Conservation (phyloP, 1,140 invertebrate genomes). For the Eueides isabella region DNA sequence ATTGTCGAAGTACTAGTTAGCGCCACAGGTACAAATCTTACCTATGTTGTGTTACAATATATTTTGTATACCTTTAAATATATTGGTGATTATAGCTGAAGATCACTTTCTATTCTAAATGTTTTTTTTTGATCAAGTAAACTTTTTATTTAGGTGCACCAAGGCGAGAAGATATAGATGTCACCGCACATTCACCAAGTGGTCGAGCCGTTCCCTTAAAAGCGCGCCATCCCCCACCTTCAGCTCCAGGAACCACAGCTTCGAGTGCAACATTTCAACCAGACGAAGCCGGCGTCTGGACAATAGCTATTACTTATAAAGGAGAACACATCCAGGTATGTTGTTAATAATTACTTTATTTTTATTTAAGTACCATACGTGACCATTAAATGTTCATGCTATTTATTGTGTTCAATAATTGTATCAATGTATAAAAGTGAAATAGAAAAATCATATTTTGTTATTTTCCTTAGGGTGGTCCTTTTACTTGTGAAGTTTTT, state of each 20-base stretch:
- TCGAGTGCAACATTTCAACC: constrained; percentile 96
- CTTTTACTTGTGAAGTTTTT: constrained; percentile 98
- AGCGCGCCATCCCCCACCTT: constrained; percentile 68
- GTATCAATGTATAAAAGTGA: not conserved
- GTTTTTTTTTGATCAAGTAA: not conserved
- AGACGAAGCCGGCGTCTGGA: constrained; percentile 98
- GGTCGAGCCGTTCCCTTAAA: constrained; percentile 83
- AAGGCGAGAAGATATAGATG: constrained; percentile 91
- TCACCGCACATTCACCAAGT: constrained; percentile 94
- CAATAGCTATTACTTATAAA: constrained; percentile 97
- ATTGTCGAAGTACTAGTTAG: constrained; percentile 97
- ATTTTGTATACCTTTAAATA: not conserved
- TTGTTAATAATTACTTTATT: not conserved
- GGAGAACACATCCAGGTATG: constrained; percentile 94
- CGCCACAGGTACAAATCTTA: constrained; percentile 85
- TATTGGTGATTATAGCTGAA: too few species aligned
- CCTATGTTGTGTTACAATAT: constrained; percentile 84
- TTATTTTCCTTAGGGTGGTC: constrained; percentile 87
- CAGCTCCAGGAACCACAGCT: constrained; percentile 71
- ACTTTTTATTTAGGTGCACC: constrained; percentile 85
- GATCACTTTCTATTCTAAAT: too few species aligned
- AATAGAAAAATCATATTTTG: not conserved
- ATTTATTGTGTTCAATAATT: not conserved
- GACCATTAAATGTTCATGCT: not conserved
- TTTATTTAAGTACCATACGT: not conserved